Evolutionary conservation across 2,797 vertebrate species (phyloP).

Genomic region (Sebastes oblongus): DNA sequence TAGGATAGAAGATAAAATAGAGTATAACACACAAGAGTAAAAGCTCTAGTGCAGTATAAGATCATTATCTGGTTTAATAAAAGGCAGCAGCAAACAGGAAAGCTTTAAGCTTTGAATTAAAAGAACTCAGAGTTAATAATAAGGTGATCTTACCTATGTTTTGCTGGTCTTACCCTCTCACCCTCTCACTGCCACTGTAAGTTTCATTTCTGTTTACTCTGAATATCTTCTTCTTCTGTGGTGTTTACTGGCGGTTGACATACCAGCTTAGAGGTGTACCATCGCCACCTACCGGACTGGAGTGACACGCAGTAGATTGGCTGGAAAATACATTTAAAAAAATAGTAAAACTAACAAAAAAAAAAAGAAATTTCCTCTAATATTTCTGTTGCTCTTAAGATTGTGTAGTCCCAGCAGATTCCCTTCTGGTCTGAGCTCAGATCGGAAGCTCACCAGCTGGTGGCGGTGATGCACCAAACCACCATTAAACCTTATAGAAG

Average conservation of each 20-base stretch:
- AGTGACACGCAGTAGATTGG: neutral
- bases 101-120: too few relatives aligned
- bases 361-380: fast-evolving
- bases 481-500: too few relatives aligned
- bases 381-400: neutral
- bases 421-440: neutral
- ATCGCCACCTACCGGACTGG: neutral
- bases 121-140: neutral
- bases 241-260: neutral
- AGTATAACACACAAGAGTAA: too few relatives aligned
- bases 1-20: too few relatives aligned
- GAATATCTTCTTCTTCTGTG: neutral
- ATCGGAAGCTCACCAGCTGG: too few relatives aligned
- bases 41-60: too few relatives aligned
- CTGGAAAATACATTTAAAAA: neutral
- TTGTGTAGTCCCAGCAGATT: neutral
- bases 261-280: neutral
- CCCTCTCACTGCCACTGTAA: neutral
- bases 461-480: too few relatives aligned
- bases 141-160: neutral
- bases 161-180: neutral
- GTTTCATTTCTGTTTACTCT: constrained; percentile 10
- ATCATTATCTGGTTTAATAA: too few relatives aligned
- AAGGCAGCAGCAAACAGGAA: too few relatives aligned
- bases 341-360: neutral